phyloP scores from a whole-genome alignment of 2,888 invertebrate species.

The Molanna angustata region DNA sequence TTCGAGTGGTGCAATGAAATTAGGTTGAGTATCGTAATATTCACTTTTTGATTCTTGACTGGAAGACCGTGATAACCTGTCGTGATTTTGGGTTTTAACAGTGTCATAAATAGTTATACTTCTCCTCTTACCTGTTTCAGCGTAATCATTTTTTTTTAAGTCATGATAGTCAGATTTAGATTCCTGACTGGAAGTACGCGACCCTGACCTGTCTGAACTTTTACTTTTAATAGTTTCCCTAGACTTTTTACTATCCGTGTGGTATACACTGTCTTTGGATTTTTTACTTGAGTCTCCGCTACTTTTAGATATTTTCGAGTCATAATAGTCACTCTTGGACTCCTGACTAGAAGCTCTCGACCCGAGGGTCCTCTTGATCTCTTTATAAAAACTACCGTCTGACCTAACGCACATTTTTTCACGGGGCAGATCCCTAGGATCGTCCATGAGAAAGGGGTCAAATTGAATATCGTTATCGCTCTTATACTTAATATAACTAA shows the following conservation, averaged over 20 bases:
- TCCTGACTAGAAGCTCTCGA: slow-evolving; percentile 69
- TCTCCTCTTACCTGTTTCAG: slow-evolving; percentile 43
- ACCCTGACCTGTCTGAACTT: slow-evolving; percentile 58
- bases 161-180: slow-evolving; percentile 72
- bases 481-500: slow-evolving; percentile 51
- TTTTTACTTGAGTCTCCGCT: slow-evolving; percentile 64
- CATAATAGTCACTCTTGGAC: slow-evolving; percentile 67
- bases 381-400: slow-evolving; percentile 70
- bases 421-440: slow-evolving; percentile 69
- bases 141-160: slow-evolving; percentile 55
- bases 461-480: slow-evolving; percentile 68
- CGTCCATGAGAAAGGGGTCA: slow-evolving; percentile 76
- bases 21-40: slow-evolving; percentile 56
- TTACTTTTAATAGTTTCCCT: slow-evolving; percentile 63
- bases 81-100: slow-evolving; percentile 43
- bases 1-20: slow-evolving; percentile 45
- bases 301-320: slow-evolving; percentile 63
- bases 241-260: slow-evolving; percentile 65
- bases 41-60: slow-evolving; percentile 67
- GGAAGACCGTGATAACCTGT: slow-evolving; percentile 58
- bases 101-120: slow-evolving; percentile 46
- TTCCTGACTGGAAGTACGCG: slow-evolving; percentile 67
- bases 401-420: slow-evolving; percentile 71
- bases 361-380: slow-evolving; percentile 61
- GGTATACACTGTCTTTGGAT: slow-evolving; percentile 62